Conservation (phyloP, 2,888 invertebrate genomes). For the Antitype chi region DNA sequence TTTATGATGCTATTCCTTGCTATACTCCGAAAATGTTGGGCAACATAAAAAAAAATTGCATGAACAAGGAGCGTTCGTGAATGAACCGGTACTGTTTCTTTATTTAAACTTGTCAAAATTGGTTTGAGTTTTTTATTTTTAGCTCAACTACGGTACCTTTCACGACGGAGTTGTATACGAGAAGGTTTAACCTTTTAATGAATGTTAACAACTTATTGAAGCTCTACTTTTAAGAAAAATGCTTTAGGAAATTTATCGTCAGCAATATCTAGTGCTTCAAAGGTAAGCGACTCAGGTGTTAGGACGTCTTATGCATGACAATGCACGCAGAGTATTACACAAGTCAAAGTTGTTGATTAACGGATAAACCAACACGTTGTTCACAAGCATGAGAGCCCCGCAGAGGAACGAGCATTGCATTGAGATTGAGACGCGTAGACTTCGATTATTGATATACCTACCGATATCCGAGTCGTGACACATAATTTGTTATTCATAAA, state of each 20-base stretch:
- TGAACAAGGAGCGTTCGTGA: not conserved
- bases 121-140: conserved; percentile 16
- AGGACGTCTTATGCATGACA: conserved; percentile 1
- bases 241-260: not conserved
- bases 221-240: not conserved
- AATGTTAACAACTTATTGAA: not conserved
- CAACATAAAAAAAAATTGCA: not conserved
- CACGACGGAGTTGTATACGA: not conserved
- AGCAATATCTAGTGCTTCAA: not conserved
- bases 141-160: not conserved
- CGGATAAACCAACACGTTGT: conserved; percentile 9
- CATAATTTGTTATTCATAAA: conserved; percentile 12
- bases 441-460: conserved; percentile 2
- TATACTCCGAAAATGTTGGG: not conserved
- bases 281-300: not conserved
- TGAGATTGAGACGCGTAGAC: not conserved
- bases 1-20: not conserved
- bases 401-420: not conserved
- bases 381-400: not conserved
- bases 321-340: not conserved
- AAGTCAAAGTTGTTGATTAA: conserved; percentile 1
- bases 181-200: not conserved
- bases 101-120: conserved; percentile 1
- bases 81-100: conserved; percentile 8
- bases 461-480: not conserved